These are phyloP conservation scores for Phalangium opilio DNA, from an alignment of 2,888 invertebrate species.

Conservation along the genomic window DNA sequence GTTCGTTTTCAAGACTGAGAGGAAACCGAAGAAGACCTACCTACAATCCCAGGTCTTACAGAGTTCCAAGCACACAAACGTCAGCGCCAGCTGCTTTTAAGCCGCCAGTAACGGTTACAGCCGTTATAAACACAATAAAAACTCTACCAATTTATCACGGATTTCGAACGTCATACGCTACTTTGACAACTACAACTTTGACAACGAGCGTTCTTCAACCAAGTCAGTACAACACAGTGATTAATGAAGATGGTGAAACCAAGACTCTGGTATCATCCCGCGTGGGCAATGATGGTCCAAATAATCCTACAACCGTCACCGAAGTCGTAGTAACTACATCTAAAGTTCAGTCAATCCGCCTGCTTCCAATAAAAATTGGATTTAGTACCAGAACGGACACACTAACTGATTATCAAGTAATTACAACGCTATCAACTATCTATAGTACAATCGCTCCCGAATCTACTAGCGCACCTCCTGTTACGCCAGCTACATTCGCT, in stretches of 20 bases:
- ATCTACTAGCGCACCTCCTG: constrained; percentile 17
- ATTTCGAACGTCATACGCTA: constrained; percentile 22
- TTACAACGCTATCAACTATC: constrained; percentile 20
- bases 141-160: constrained; percentile 23
- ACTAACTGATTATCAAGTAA: constrained; percentile 19
- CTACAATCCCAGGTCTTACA: constrained; percentile 15
- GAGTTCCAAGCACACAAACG: constrained; percentile 14
- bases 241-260: constrained; percentile 15
- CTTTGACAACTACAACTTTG: constrained; percentile 21
- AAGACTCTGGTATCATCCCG: constrained; percentile 18
- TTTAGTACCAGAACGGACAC: constrained; percentile 22
- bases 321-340: constrained; percentile 22
- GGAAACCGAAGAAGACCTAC: constrained; percentile 12
- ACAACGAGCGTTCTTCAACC: constrained; percentile 20
- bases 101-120: constrained; percentile 20
- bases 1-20: constrained; percentile 11
- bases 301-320: constrained; percentile 18
- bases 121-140: constrained; percentile 21
- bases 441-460: constrained; percentile 16
- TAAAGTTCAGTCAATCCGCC: constrained; percentile 19
- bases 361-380: constrained; percentile 22
- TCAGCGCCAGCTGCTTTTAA: constrained; percentile 19
- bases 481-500: constrained; percentile 13
- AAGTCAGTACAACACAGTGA: constrained; percentile 18
- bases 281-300: constrained; percentile 15